phyloP scores from a whole-genome alignment of 2,113 vertebrate genomes.

The Gallinago media region DNA sequence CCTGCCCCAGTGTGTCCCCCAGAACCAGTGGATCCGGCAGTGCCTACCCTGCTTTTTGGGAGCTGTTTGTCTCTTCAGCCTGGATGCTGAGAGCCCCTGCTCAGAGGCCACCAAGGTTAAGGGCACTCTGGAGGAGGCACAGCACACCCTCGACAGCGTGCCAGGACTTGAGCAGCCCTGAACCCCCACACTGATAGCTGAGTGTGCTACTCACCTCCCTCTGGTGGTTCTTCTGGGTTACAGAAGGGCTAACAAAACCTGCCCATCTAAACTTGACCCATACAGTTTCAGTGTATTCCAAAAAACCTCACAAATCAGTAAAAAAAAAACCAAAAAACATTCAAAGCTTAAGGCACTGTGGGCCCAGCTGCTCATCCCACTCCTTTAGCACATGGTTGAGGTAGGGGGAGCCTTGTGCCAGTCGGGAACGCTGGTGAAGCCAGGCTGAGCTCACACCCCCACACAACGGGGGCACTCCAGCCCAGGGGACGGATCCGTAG shows the following conservation, averaged over 20 bases:
- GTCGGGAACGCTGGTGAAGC: background rate
- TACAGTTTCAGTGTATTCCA: background rate
- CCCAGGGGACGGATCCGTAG: background rate
- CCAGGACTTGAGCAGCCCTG: background rate
- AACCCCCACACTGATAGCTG: background rate
- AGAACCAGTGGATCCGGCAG: fast-evolving
- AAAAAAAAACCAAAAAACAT: background rate
- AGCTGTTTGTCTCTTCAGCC: background rate
- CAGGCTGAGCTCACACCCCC: background rate
- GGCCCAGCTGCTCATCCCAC: background rate
- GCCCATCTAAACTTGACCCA: background rate
- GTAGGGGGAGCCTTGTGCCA: background rate
- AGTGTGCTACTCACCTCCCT: background rate
- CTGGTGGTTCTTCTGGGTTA: background rate
- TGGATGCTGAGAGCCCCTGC: background rate
- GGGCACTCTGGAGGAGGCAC: background rate
- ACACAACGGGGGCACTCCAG: background rate
- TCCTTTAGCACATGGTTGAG: background rate
- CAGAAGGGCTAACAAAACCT: fast-evolving
- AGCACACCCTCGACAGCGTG: fast-evolving
- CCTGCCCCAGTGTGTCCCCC: background rate
- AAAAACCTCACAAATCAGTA: background rate
- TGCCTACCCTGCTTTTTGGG: background rate
- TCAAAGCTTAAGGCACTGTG: background rate
- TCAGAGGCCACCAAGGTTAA: background rate